These are phyloP conservation scores for Abrostola tripartita DNA, from an alignment of 2,888 invertebrate genomes.

Conservation along the genomic window DNA sequence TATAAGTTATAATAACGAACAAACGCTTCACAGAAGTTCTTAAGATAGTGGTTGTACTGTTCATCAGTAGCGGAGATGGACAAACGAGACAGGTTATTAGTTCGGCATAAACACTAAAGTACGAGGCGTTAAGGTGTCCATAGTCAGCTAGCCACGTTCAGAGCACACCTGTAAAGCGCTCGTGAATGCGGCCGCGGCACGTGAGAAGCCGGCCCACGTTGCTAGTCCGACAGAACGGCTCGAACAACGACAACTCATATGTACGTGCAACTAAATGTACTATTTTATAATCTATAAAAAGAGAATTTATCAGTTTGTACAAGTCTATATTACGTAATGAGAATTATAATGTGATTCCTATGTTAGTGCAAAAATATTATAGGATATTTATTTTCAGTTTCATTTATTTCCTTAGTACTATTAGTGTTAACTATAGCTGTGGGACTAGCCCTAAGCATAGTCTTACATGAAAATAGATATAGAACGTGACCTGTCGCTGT, in stretches of 20 bases:
- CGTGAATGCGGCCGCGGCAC: neutral
- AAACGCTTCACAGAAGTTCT: conserved; percentile 40
- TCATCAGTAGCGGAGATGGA: conserved; percentile 6
- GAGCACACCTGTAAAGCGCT: neutral
- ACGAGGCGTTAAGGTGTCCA: conserved; percentile 4
- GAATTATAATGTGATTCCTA: conserved; percentile 62
- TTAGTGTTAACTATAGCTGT: conserved; percentile 21
- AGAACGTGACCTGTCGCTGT: conserved; percentile 32
- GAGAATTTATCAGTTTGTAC: conserved; percentile 67
- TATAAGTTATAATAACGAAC: conserved; percentile 2
- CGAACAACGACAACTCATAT: conserved; percentile 22
- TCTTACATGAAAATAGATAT: conserved; percentile 22
- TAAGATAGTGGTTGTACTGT: conserved; percentile 4
- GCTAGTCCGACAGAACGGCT: conserved; percentile 6
- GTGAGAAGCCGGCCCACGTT: neutral
- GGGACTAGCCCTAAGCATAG: conserved; percentile 1
- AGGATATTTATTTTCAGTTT: conserved; percentile 53
- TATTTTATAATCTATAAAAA: conserved; percentile 54
- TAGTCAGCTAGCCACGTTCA: neutral
- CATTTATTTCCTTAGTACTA: conserved; percentile 50
- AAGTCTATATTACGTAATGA: conserved; percentile 64
- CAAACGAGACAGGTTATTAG: conserved; percentile 16
- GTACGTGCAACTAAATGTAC: conserved; percentile 52
- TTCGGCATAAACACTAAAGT: conserved; percentile 22
- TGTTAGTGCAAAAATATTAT: conserved; percentile 65